Evolutionary conservation across 2,797 vertebrate genomes (phyloP), one percentile per base, ranked within the genome.

Genomic region (Ctenochaetus hawaiiensis): DNA sequence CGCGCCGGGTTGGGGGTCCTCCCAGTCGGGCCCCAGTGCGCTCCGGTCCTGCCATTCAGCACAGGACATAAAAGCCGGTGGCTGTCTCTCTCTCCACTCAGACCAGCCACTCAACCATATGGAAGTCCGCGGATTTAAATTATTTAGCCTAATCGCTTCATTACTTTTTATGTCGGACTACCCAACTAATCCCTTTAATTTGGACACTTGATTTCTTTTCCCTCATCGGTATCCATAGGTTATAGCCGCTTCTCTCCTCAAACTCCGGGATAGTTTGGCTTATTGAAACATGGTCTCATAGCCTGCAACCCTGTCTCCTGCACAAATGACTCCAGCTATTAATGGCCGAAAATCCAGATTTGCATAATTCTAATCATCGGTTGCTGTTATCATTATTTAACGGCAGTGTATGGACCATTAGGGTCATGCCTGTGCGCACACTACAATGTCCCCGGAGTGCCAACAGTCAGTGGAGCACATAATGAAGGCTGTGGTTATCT

Each of bases 131-230:
- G 87, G 93, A 95, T 94, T 95, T 94, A 91, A 95, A 95, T 95
- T 92, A 95, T 95, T 95, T 94, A 94, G 89, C 80, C 91, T 92
- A 91, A 95, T 93, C 93, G 92, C 93, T 91, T 94, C 93, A 94
- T 96, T 95, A 94, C 90, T 90, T 94, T 95, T 93, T 93, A 95
- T 94, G 90, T 92, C 82, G 82, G 87, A 87, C 88, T 86, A 92
- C 90, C 86, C 88, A 78, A 85, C 88, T 94, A 90, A 92, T 93
- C 91, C 90, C 82, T 89, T 91, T 94, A 88, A 92, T 94, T 93
- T 90, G 85, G 88, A 76, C 85, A 86, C 84, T 94, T 88, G 78
- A 77, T 88, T 91, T 77, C 69, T 67, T 66, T 75, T 53, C 58
- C 74, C 76, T 83, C 77, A 2, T 74, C 59, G 41, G 57, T 23